Percentiles rank a stretch among this genome's conserved stretches.
phyloP scores from a whole-genome alignment of 1,140 invertebrate genomes.

The Vanessa tameamea region DNA sequence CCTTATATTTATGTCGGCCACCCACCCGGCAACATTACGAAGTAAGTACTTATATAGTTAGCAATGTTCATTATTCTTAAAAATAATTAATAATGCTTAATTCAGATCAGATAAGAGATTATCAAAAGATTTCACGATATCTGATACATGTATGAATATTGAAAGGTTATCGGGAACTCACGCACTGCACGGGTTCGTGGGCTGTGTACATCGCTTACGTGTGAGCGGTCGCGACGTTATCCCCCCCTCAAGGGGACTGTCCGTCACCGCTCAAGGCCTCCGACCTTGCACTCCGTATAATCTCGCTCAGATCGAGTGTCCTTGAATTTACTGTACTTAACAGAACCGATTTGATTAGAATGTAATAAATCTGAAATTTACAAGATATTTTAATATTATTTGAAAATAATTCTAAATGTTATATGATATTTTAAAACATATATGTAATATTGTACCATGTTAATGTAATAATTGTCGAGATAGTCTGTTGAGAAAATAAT shows the following conservation, averaged over 20 bases:
- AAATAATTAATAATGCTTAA: too few species aligned
- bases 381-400: not conserved
- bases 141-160: not conserved
- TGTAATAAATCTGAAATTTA: slow-evolving; percentile 2
- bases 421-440: too few species aligned
- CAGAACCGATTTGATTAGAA: not conserved
- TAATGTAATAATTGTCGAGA: too few species aligned
- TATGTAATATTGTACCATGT: too few species aligned
- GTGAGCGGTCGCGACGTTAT: slow-evolving; percentile 71
- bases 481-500: too few species aligned
- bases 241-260: slow-evolving; percentile 59
- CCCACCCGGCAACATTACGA: slow-evolving; percentile 68
- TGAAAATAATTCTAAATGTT: too few species aligned
- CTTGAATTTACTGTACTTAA: slow-evolving; percentile 19
- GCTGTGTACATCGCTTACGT: slow-evolving; percentile 69
- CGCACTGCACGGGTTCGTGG: slow-evolving; percentile 61
- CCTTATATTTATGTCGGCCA: slow-evolving; percentile 67
- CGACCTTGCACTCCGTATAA: slow-evolving; percentile 67
- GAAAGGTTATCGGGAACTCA: slow-evolving; percentile 56
- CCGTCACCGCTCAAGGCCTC: slow-evolving; percentile 55
- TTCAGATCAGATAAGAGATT: not conserved
- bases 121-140: not conserved
- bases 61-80: not conserved
- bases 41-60: slow-evolving; percentile 46
- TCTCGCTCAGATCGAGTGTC: slow-evolving; percentile 59